Conservation (phyloP, 1,140 invertebrate genomes). For the Drosophila suzukii region DNA sequence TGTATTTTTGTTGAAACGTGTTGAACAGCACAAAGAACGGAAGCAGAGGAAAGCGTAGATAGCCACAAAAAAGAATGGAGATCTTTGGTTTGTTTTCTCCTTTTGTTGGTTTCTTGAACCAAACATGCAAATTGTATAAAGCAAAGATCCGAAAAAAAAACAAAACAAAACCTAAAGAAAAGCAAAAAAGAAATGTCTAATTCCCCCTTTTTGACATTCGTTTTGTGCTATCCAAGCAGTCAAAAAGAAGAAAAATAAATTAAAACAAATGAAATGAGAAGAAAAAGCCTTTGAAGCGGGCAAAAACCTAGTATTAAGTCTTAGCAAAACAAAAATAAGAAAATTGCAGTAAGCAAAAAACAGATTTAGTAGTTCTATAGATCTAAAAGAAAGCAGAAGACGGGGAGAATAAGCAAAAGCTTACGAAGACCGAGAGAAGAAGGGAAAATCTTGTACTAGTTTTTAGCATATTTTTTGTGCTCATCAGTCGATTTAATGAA, state of each 20-base stretch:
- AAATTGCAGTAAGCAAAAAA: constrained; percentile 53
- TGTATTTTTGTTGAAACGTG: constrained; percentile 43
- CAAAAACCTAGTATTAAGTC: constrained; percentile 52
- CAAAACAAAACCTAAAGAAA: constrained; percentile 2
- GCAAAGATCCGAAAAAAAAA: constrained; percentile 35
- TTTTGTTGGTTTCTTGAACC: constrained; percentile 32
- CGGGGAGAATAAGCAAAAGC: constrained; percentile 14
- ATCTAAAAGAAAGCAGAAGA: constrained; percentile 27
- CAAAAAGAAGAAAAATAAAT: constrained; percentile 20
- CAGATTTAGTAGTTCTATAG: constrained; percentile 64
- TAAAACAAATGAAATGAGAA: constrained; percentile 28
- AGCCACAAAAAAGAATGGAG: constrained; percentile 33
- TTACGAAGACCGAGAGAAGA: constrained; percentile 18
- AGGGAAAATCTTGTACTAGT: constrained; percentile 70
- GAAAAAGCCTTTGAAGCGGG: constrained; percentile 26
- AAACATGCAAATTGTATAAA: constrained; percentile 60
- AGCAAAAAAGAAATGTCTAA: constrained; percentile 21
- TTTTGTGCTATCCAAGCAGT: constrained; percentile 53
- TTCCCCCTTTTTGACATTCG: constrained; percentile 34
- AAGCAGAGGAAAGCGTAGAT: constrained; percentile 26
- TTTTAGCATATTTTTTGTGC: constrained; percentile 83
- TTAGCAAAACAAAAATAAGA: constrained; percentile 66
- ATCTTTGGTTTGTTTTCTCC: constrained; percentile 33
- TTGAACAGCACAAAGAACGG: constrained; percentile 42
- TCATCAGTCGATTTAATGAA: constrained; percentile 79